Evolutionary conservation across 2,113 vertebrate genomes (phyloP).

Genomic region (Aegithalos caudatus): DNA sequence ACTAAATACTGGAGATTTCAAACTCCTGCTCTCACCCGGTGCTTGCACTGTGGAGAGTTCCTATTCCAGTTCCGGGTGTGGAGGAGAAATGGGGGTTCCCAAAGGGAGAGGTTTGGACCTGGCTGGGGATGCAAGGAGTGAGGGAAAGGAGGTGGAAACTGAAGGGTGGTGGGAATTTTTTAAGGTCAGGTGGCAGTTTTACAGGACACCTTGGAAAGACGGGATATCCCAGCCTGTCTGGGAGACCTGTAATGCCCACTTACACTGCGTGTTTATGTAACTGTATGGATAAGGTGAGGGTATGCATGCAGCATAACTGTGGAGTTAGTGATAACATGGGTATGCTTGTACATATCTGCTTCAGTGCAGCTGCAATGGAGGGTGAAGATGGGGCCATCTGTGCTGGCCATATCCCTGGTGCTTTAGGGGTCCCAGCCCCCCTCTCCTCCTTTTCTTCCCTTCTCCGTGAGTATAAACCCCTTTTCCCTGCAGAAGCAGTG

Average conservation of each 20-base stretch:
- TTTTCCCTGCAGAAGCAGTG: neutral
- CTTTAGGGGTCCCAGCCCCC: neutral
- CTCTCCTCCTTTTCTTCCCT: neutral
- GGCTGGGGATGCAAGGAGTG: rapidly evolving
- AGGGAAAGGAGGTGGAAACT: neutral
- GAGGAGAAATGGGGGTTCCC: neutral
- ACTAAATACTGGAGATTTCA: neutral
- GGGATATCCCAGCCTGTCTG: neutral
- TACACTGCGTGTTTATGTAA: too few relatives aligned
- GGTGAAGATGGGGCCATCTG: neutral
- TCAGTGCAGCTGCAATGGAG: neutral
- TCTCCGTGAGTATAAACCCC: neutral
- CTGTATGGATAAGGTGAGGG: rapidly evolving
- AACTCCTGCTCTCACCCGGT: neutral
- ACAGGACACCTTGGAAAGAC: neutral
- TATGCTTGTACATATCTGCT: neutral
- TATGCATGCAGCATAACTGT: too few relatives aligned
- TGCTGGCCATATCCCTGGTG: rapidly evolving
- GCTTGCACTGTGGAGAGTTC: neutral
- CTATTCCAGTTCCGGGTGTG: rapidly evolving
- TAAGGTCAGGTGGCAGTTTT: neutral
- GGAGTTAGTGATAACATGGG: too few relatives aligned
- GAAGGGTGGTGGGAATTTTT: too few relatives aligned
- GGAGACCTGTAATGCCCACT: neutral
- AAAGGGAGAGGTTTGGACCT: too few relatives aligned